Conservation (phyloP, 1,140 invertebrate species). For the Drosophila ananassae region DNA sequence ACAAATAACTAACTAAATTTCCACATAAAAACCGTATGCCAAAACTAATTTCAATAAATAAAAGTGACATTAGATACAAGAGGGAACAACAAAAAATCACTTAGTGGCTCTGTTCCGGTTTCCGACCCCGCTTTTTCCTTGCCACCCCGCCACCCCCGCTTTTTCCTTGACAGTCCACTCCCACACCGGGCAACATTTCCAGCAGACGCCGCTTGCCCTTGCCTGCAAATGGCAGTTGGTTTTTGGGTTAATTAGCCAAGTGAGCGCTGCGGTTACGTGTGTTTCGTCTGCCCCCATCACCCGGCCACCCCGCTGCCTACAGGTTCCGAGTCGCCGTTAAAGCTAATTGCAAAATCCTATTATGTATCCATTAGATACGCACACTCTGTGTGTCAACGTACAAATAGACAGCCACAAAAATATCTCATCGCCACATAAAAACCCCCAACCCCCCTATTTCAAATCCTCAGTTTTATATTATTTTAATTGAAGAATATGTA, state of each 20-base stretch:
- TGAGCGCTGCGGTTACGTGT: constrained; percentile 73
- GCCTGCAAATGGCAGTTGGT: constrained; percentile 71
- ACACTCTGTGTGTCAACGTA: constrained; percentile 22
- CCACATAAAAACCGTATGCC: constrained; percentile 43
- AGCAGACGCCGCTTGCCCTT: constrained; percentile 40
- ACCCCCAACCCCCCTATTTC: not conserved
- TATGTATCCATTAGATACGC: constrained; percentile 82
- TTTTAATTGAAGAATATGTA: not conserved
- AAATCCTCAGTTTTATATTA: not conserved
- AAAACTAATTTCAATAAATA: constrained; percentile 76
- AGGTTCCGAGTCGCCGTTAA: constrained; percentile 28
- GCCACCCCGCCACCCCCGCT: constrained; percentile 3
- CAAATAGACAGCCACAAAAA: constrained; percentile 38
- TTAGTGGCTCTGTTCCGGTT: constrained; percentile 55
- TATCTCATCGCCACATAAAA: constrained; percentile 26
- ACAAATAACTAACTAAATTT: constrained; percentile 39
- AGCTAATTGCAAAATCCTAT: constrained; percentile 82
- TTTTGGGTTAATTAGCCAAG: constrained; percentile 79
- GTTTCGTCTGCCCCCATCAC: constrained; percentile 34
- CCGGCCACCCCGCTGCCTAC: not conserved
- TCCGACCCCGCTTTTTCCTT: constrained; percentile 11
- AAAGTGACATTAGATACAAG: constrained; percentile 61
- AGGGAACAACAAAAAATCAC: constrained; percentile 41
- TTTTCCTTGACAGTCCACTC: constrained; percentile 4
- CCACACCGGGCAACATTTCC: constrained; percentile 5